Percentiles rank a stretch among this genome's conserved stretches.
phyloP scores from a whole-genome alignment of 2,113 vertebrate genomes.

The Nothobranchius furzeri region DNA sequence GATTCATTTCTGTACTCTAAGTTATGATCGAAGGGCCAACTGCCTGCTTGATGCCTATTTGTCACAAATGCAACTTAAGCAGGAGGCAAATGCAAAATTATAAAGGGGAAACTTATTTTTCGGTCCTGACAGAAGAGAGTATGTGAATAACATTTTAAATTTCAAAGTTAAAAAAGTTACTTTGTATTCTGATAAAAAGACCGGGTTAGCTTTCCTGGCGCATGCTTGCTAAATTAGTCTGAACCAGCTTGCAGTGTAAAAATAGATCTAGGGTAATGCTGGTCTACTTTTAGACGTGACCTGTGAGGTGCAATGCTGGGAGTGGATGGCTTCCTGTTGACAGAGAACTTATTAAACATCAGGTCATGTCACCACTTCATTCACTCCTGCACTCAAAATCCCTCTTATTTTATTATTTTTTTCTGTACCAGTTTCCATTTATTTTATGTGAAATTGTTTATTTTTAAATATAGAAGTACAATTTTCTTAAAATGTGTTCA shows the following conservation, averaged over 20 bases:
- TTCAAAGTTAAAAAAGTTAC: no score
- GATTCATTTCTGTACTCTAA: slow-evolving; percentile 7
- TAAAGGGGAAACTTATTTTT: slow-evolving; percentile 7
- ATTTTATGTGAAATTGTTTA: no score
- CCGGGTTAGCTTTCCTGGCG: slow-evolving; percentile 27
- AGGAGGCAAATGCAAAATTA: slow-evolving; percentile 28
- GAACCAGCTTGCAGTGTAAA: slow-evolving; percentile 37
- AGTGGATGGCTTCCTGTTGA: slow-evolving; percentile 11
- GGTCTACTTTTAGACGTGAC: slow-evolving; percentile 3
- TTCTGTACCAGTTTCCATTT: no score
- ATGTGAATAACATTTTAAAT: background rate
- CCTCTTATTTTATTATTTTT: background rate
- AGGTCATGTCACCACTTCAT: slow-evolving; percentile 8
- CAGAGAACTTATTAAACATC: slow-evolving; percentile 53
- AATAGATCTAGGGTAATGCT: slow-evolving; percentile 42
- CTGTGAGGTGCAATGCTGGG: no score
- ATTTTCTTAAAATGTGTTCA: no score
- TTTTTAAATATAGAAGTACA: no score
- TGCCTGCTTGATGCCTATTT: background rate
- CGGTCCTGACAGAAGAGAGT: background rate
- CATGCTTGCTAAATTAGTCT: slow-evolving; percentile 14
- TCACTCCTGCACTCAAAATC: background rate
- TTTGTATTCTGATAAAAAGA: no score
- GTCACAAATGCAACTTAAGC: slow-evolving; percentile 1
- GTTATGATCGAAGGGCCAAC: slow-evolving; percentile 2